Evolutionary conservation across 2,113 vertebrate genomes (phyloP), one percentile per base, ranked within the genome.

Genomic region (Hemicordylus capensis): DNA sequence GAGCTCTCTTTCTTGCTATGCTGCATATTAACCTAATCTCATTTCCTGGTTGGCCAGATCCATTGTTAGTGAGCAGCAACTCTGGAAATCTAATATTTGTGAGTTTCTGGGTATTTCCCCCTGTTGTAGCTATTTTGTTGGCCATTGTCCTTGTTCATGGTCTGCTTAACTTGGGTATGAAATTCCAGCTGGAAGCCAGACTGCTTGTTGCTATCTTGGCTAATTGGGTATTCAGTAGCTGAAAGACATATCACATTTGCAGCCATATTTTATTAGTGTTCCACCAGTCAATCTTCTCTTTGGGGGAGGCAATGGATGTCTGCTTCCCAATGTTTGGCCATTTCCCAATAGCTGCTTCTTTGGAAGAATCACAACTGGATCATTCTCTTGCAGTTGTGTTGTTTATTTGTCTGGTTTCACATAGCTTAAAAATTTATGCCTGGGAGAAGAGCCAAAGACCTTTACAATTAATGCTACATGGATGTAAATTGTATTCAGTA

Each of bases 21-120:
- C 37, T 39, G 46, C 76, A 76, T 34, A 90, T 88, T 94, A 93
- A 91, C 93, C 73, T 91, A 94, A 93, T 94, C 73, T 91, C 19
- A 93, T 93, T 93, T 91, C 81, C 79, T 83, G 58, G 66, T 89
- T 73, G 58, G 81, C 46, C 0, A 39, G 76, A 86, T 73, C 26
- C 63, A 82, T 81, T 48, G 76, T 91, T 90, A 88, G 67, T 39
- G 90, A 90, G 91, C 84, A 80, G 74, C 87, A 83, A 4, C 37
- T 77, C 24, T 0, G 1, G 58, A 87, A 42, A 89, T 85, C 73
- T 61, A 17, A 88, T 85, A 81, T 79, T 79, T 87, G 59, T 82
- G 82, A 22, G 46, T 84, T 0, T 59, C 70, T 85, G 82, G 42
- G 19, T 56, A 39, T 58, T 15, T 66, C 63, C 46, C 48, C 39